Percentiles rank a stretch among this genome's conserved stretches.
phyloP scores from a whole-genome alignment of 2,797 vertebrate genomes.

The Clarias pachynema region DNA sequence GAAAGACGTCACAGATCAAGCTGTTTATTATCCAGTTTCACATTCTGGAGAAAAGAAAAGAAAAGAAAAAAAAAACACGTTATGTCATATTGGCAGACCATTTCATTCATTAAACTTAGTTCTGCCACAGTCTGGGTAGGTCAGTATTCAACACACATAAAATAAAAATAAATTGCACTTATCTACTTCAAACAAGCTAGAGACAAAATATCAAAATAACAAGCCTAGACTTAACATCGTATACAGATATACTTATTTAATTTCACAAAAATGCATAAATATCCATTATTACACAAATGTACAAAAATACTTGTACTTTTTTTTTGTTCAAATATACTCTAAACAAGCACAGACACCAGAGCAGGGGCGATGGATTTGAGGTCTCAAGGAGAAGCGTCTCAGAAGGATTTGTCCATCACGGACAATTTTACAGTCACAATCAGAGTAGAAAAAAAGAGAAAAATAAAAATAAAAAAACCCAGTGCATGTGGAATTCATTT shows the following conservation, averaged over 20 bases:
- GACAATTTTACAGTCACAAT: constrained; percentile 47
- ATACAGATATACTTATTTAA: constrained; percentile 61
- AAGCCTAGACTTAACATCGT: constrained; percentile 57
- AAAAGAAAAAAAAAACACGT: neutral
- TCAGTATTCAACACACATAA: constrained; percentile 55
- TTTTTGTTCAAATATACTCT: constrained; percentile 62
- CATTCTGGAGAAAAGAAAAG: constrained; percentile 48
- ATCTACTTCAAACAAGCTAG: constrained; percentile 56
- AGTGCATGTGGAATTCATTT: constrained; percentile 60
- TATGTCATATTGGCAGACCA: constrained; percentile 54
- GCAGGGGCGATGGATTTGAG: constrained; percentile 18
- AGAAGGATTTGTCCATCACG: constrained; percentile 29
- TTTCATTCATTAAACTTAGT: constrained; percentile 52
- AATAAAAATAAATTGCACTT: constrained; percentile 57
- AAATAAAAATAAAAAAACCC: constrained; percentile 24
- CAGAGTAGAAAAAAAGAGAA: constrained; percentile 34
- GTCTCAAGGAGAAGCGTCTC: constrained; percentile 38
- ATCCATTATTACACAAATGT: constrained; percentile 61
- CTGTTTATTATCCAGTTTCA: constrained; percentile 65
- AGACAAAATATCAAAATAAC: constrained; percentile 49
- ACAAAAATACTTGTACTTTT: constrained; percentile 64
- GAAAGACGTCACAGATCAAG: constrained; percentile 44
- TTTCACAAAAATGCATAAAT: constrained; percentile 64
- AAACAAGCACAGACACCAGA: constrained; percentile 53
- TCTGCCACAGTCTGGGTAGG: constrained; percentile 51